Evolutionary conservation across 2,888 invertebrate genomes (phyloP), one percentile per base, ranked within the genome.

Genomic region (Masnerella sp.): DNA sequence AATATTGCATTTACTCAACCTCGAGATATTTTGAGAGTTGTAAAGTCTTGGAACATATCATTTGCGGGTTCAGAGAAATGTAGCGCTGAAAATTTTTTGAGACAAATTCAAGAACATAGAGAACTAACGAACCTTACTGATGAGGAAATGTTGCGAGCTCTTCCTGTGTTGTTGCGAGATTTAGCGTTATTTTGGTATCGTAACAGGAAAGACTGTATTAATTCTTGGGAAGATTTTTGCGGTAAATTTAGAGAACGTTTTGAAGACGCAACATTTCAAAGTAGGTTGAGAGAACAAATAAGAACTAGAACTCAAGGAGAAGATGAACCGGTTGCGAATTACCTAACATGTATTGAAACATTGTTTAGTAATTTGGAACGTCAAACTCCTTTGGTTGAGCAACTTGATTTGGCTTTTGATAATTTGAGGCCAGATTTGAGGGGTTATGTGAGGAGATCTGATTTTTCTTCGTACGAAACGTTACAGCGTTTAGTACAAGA

Each of bases 341-440:
- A 45, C 22, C n/a, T 71, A 1, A 45, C 28, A 0, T 64, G 52
- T 30, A 30, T 30, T 9, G 30, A 30, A n/a, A 30, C 30, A 9
- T 30, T 64, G 5, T 70, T 40, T n/a, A 1, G n/a, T 1, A 64
- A 49, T 36, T 54, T 64, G 1, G 20, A 56, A 8, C 4, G 32
- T 1, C 36, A 43, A 3, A 7, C 7, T 5, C 30, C 47, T 1
- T 18, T 61, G 2, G 1, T 5, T 5, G 49, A 56, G 9, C 70
- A 70, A 40, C 30, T 70, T 2, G 61, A 70, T 42, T 15, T 49
- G n/a, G 34, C 42, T 2, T 70, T 68, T 68, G 28, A 42, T 14
- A 42, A 42, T 22, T 42, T 38, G 38, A 15, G 38, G 15, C 38
- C 38, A 15, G 38, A 38, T 17, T 8, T 38, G 9, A 5, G 17